Evolutionary conservation across 1,140 invertebrate species (phyloP), one percentile per base, ranked within the genome.

Genomic region (Parapsyche elsis): DNA sequence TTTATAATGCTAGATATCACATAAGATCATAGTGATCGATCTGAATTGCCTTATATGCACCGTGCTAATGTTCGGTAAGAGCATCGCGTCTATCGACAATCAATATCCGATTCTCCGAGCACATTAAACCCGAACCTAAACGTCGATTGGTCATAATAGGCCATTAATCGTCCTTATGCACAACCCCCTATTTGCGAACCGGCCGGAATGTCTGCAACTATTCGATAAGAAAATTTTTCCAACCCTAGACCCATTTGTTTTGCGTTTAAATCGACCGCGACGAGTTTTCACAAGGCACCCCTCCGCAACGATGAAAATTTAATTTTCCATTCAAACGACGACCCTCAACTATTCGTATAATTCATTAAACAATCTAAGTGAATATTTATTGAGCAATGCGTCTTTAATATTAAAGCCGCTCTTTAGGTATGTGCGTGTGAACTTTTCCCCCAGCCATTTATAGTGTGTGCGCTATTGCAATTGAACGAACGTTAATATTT

Each of bases 141-240:
- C 49, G 49, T 12, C 49, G 16, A 53, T 38, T 38, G 30, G 30
- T 38, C 49, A 67, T 67, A 67, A 24, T 23, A 12, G n/a, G 9
- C 46, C 49, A 77, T 77, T 77, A 77, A 77, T 77, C 57, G 30
- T 44, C 10, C 16, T 14, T 64, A 59, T 9, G 45, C 53, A n/a
- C 44, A 23, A n/a, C 24, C 26, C 75, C 12, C 16, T 45, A 45
- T 44, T 24, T 70, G 21, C 49, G 21, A 14, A 24, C 14, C 24
- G 9, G 14, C 64, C 9, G 67, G 67, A 79, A 79, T 79, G 78
- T 59, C 78, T 79, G 78, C 78, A 79, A 79, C 78, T 79, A 79
- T 79, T 79, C 71, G 78, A 79, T 79, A 79, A 79, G 78, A 73
- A 79, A 78, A 79, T 79, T 79, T 79, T 79, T 79, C 78, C 19